Conservation (phyloP, 1,140 invertebrate genomes). For the Dreissena rostriformis region DNA sequence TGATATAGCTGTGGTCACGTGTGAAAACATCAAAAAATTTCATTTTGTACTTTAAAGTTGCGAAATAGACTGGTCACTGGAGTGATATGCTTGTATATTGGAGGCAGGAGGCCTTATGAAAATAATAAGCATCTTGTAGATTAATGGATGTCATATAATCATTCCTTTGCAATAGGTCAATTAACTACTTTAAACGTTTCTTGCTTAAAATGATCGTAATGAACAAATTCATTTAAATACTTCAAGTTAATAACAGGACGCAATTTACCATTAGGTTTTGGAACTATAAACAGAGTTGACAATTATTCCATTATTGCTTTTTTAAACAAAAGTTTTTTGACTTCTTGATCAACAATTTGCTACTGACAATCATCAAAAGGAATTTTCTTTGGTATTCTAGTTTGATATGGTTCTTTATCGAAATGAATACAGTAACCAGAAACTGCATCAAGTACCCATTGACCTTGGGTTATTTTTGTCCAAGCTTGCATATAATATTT, state of each 20-base stretch:
- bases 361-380: neutral
- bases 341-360: slow-evolving; percentile 13
- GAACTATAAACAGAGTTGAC: slow-evolving; percentile 59
- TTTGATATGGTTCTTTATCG: neutral
- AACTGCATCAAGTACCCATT: slow-evolving; percentile 18
- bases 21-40: too few relatives aligned
- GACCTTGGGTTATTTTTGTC: slow-evolving; percentile 19
- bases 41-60: too few relatives aligned
- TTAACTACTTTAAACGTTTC: slow-evolving; percentile 50
- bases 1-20: too few relatives aligned
- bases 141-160: slow-evolving; percentile 51
- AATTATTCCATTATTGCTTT: slow-evolving; percentile 49
- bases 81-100: too few relatives aligned
- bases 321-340: neutral
- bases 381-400: neutral
- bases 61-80: too few relatives aligned
- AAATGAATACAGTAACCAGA: slow-evolving; percentile 34
- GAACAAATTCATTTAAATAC: slow-evolving; percentile 52
- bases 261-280: slow-evolving; percentile 55
- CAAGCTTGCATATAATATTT: neutral
- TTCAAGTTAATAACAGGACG: slow-evolving; percentile 59
- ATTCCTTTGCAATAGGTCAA: slow-evolving; percentile 33
- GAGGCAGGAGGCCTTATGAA: neutral
- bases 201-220: slow-evolving; percentile 61
- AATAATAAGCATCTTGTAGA: slow-evolving; percentile 49